phyloP scores from a whole-genome alignment of 2,888 invertebrate species.

The Sesamia inferens region DNA sequence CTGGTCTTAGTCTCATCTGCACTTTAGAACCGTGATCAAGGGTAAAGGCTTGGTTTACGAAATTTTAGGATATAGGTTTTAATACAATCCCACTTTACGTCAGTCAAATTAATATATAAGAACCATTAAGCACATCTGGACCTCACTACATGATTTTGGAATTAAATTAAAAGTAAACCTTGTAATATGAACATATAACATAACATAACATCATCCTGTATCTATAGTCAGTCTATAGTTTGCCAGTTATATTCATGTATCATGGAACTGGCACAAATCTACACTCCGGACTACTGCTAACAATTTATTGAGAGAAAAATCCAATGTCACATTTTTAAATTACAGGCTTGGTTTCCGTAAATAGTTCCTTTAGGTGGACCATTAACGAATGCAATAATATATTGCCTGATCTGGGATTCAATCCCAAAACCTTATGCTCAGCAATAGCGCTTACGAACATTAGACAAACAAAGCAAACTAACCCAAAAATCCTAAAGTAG shows the following conservation, averaged over 20 bases:
- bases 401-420: neutral
- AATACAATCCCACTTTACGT: neutral
- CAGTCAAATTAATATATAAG: neutral
- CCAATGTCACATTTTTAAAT: neutral
- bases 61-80: constrained; percentile 26
- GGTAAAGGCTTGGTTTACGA: constrained; percentile 61
- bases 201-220: too few relatives aligned
- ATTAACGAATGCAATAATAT: neutral
- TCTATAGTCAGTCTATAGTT: neutral
- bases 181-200: neutral
- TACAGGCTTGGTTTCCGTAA: too few relatives aligned
- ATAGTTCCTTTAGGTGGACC: too few relatives aligned
- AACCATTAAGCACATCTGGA: constrained; percentile 20
- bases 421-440: neutral
- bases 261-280: neutral
- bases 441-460: neutral
- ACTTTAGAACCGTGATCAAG: constrained; percentile 80
- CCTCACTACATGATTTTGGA: constrained; percentile 2
- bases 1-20: constrained; percentile 79
- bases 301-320: neutral
- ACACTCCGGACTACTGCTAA: neutral
- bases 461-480: neutral
- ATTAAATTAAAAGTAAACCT: constrained; percentile 4
- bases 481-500: constrained; percentile 1
- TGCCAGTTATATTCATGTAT: neutral